Evolutionary conservation across 92 coral and sea anemone species (phyloP).

Genomic region (Plumapathes pennacea): DNA sequence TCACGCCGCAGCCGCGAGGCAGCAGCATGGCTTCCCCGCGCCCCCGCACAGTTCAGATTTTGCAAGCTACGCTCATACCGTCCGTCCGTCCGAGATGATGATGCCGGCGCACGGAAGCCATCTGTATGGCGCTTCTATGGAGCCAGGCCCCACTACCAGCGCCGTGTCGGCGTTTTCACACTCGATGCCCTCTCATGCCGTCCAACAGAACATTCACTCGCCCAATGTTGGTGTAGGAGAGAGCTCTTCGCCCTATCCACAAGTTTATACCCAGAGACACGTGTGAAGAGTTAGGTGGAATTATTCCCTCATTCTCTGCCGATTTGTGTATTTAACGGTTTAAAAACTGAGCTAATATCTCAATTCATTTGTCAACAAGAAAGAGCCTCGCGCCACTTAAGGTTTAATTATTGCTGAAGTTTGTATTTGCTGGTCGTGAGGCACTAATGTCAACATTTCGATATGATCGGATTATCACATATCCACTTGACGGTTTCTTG

Average conservation of each 20-base stretch:
- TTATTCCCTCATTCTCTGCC: slow-evolving; percentile 43
- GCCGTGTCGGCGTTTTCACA: slow-evolving; percentile 65
- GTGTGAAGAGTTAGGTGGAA: slow-evolving; percentile 57
- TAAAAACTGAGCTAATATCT: slow-evolving; percentile 57
- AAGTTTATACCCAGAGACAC: slow-evolving; percentile 86
- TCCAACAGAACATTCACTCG: slow-evolving; percentile 81
- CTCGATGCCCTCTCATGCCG: no score
- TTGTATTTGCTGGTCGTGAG: slow-evolving; percentile 43
- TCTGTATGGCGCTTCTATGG: slow-evolving; percentile 73
- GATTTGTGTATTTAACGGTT: slow-evolving; percentile 74
- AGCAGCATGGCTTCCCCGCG: slow-evolving; percentile 53
- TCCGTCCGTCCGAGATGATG: slow-evolving; percentile 75
- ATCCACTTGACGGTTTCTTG: slow-evolving; percentile 8
- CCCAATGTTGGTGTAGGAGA: slow-evolving; percentile 63
- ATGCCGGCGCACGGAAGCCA: slow-evolving; percentile 42
- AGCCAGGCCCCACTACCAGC: slow-evolving; percentile 71
- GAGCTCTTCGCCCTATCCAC: slow-evolving; percentile 64
- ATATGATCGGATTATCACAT: slow-evolving; percentile 19
- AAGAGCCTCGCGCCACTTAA: slow-evolving; percentile 45
- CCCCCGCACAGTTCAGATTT: slow-evolving; percentile 66
- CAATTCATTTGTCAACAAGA: slow-evolving; percentile 69
- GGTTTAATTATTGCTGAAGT: slow-evolving; percentile 54
- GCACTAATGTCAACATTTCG: slow-evolving; percentile 22
- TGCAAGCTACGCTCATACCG: slow-evolving; percentile 51
- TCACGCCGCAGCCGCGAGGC: slow-evolving; percentile 74